phyloP scores from a whole-genome alignment of 2,888 invertebrate genomes.

The Andrena haemorrhoa region DNA sequence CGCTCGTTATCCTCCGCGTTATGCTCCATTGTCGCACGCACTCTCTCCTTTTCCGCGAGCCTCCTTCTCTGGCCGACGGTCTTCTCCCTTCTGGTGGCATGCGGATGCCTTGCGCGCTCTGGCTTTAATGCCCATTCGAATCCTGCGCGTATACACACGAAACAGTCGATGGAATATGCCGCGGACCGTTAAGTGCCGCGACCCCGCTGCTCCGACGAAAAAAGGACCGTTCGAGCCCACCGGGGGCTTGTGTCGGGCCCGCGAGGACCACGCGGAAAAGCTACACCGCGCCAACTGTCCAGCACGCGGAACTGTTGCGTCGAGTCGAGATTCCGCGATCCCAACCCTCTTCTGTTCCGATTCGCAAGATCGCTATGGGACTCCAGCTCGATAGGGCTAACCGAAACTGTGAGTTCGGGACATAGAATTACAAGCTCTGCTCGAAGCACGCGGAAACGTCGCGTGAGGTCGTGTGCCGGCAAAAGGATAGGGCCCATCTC shows the following conservation, averaged over 20 bases:
- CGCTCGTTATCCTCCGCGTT: conserved; percentile 73
- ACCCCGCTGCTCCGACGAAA: conserved; percentile 47
- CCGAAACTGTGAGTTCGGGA: no score
- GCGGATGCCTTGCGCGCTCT: conserved; percentile 59
- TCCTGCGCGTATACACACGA: conserved; percentile 51
- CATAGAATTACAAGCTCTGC: no score
- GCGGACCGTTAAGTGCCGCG: conserved; percentile 71
- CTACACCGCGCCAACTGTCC: neutral
- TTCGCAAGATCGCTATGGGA: no score
- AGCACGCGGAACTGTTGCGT: conserved; percentile 49
- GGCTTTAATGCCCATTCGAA: conserved; percentile 71
- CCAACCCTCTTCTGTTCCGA: neutral
- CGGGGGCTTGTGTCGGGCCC: conserved; percentile 27
- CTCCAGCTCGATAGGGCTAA: no score
- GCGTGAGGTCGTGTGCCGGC: conserved; percentile 39
- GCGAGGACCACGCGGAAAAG: neutral
- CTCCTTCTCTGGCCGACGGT: neutral
- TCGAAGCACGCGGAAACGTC: conserved; percentile 46
- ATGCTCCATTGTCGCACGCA: conserved; percentile 67
- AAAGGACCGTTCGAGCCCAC: conserved; percentile 28
- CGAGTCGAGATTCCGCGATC: conserved; percentile 18
- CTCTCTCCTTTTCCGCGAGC: conserved; percentile 13
- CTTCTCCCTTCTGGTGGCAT: conserved; percentile 53
- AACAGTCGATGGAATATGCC: conserved; percentile 68
- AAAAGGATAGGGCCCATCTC: conserved; percentile 15